These are phyloP conservation scores for Geothlypis trichas DNA, from an alignment of 2,113 vertebrate species.

Conservation along the genomic window DNA sequence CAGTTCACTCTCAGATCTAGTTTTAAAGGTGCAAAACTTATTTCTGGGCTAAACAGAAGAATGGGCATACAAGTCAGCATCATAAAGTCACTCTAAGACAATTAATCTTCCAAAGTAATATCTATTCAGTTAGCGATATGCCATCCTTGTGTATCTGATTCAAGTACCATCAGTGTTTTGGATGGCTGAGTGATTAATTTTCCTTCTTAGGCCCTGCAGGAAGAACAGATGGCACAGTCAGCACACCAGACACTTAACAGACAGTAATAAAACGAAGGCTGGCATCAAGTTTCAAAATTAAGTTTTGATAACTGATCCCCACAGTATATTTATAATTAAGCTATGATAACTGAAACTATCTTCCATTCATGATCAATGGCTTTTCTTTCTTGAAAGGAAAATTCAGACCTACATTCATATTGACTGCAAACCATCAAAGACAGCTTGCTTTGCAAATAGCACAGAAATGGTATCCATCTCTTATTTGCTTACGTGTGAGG, in stretches of 20 bases:
- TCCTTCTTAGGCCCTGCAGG: background rate
- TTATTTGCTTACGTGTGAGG: background rate
- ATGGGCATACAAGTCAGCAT: background rate
- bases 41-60: background rate
- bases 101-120: background rate
- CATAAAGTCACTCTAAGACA: background rate
- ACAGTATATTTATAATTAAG: background rate
- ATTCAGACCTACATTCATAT: background rate
- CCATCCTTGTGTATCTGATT: background rate
- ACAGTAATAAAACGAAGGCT: background rate
- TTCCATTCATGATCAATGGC: background rate
- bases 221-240: background rate
- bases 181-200: background rate
- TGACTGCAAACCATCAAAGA: background rate
- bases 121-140: background rate
- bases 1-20: background rate
- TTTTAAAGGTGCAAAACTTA: background rate
- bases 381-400: background rate
- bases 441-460: background rate
- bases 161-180: background rate
- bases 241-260: background rate
- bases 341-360: background rate
- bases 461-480: background rate
- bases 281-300: background rate
- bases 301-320: background rate